phyloP scores from a whole-genome alignment of 1,140 invertebrate species.

The Battus philenor region DNA sequence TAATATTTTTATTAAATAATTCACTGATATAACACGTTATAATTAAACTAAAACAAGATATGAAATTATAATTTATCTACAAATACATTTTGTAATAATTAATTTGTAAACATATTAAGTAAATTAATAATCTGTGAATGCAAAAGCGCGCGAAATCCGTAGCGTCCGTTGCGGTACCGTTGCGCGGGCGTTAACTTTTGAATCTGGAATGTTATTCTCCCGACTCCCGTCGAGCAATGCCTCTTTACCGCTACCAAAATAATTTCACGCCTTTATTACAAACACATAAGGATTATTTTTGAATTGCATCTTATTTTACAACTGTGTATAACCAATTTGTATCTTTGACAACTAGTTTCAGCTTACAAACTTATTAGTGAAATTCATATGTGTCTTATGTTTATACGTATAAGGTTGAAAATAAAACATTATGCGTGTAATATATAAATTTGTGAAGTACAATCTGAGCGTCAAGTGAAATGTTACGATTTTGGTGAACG shows the following conservation, averaged over 20 bases:
- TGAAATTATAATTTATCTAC: no score
- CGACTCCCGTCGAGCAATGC: slow-evolving; percentile 28
- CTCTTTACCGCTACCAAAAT: neutral
- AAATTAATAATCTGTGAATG: no score
- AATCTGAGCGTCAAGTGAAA: neutral
- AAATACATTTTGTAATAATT: no score
- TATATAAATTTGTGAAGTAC: neutral
- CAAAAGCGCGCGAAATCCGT: slow-evolving; percentile 50
- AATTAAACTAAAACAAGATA: no score
- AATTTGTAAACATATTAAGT: no score
- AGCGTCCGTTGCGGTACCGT: slow-evolving; percentile 50
- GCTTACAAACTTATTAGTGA: slow-evolving; percentile 8
- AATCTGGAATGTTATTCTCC: slow-evolving; percentile 48
- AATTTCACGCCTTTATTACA: slow-evolving; percentile 7
- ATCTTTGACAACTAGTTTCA: slow-evolving; percentile 15
- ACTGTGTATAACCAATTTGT: slow-evolving; percentile 1
- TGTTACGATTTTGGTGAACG: slow-evolving; percentile 5
- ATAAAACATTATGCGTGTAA: neutral
- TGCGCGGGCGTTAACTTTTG: slow-evolving; percentile 43
- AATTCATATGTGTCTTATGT: neutral
- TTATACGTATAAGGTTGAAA: slow-evolving; percentile 1
- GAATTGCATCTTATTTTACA: neutral
- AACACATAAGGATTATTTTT: slow-evolving; percentile 12
- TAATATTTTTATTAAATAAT: no score
- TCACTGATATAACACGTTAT: no score